Conservation (phyloP, 2,888 invertebrate species). For the Cryptosula pallasiana region DNA sequence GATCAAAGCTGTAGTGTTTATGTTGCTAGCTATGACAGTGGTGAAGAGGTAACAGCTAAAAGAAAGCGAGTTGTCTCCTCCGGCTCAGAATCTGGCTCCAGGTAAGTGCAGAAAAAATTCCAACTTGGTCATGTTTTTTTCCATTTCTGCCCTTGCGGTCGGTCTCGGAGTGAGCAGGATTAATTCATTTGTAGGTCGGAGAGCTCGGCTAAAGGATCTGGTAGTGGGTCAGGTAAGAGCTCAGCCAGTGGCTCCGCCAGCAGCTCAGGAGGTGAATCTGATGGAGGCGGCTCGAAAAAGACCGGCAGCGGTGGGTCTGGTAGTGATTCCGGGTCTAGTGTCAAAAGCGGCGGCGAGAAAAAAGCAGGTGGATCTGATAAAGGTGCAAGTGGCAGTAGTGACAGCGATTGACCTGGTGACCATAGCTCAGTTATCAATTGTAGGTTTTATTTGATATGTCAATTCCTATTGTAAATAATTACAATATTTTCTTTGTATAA, state of each 20-base stretch:
- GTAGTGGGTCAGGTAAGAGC: not conserved
- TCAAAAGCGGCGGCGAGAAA: constrained; percentile 4
- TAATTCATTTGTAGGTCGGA: too few relatives aligned
- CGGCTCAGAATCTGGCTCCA: constrained; percentile 41
- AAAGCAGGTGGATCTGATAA: not conserved
- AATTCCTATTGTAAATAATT: not conserved
- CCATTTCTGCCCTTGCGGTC: too few relatives aligned
- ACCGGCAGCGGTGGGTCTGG: not conserved
- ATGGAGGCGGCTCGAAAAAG: not conserved
- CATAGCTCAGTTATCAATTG: too few relatives aligned
- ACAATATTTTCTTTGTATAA: not conserved
- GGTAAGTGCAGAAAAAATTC: too few relatives aligned
- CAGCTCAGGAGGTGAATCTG: not conserved
- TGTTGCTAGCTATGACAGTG: constrained; percentile 31
- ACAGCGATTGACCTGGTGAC: not conserved
- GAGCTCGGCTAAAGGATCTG: not conserved
- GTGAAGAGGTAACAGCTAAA: constrained; percentile 30
- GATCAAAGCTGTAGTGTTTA: too few relatives aligned
- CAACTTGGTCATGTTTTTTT: too few relatives aligned
- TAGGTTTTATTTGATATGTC: too few relatives aligned
- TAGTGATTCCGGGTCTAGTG: constrained; percentile 2
- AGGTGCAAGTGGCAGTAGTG: not conserved
- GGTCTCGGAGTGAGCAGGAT: too few relatives aligned
- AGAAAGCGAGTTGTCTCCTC: constrained; percentile 45
- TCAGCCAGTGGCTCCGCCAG: not conserved